A percentile compares a stretch with the other conserved stretches of the same genome.
These are phyloP conservation scores for Gymnocephalus cernua DNA, from an alignment of 2,113 vertebrate species.

Conservation along the genomic window DNA sequence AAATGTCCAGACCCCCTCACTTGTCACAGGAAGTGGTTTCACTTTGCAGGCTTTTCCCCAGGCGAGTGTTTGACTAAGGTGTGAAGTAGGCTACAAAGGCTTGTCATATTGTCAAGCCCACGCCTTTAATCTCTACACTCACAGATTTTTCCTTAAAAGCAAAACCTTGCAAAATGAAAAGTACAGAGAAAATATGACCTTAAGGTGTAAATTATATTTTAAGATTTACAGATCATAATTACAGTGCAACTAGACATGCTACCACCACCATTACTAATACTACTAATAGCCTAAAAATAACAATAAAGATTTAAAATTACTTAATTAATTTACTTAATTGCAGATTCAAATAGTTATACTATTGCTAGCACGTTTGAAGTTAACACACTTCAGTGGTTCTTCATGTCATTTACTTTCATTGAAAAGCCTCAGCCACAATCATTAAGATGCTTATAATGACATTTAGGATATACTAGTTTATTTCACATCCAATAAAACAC, in stretches of 20 bases:
- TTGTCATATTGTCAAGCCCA: conserved; percentile 48
- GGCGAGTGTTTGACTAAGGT: conserved; percentile 58
- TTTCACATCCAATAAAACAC: background rate
- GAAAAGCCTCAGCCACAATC: background rate
- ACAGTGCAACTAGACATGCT: background rate
- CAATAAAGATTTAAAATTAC: background rate
- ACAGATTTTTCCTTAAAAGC: background rate
- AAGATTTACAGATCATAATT: background rate
- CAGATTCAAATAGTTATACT: background rate
- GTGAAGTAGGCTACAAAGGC: conserved; percentile 46
- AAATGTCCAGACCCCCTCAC: conserved; percentile 26
- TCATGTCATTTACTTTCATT: conserved; percentile 2
- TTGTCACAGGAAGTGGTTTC: conserved; percentile 61
- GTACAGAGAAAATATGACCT: background rate
- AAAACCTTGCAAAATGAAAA: conserved; percentile 15
- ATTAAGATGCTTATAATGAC: background rate
- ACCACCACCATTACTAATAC: background rate
- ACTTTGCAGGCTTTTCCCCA: conserved; percentile 20
- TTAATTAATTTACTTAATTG: background rate
- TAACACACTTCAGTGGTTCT: background rate
- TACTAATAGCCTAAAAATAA: background rate
- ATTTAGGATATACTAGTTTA: background rate
- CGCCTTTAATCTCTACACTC: conserved; percentile 14
- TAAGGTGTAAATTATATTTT: conserved; percentile 4
- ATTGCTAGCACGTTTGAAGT: background rate